Evolutionary conservation across 2,113 vertebrate species (phyloP), one percentile per base, ranked within the genome.

Genomic region (Casuarius casuarius): DNA sequence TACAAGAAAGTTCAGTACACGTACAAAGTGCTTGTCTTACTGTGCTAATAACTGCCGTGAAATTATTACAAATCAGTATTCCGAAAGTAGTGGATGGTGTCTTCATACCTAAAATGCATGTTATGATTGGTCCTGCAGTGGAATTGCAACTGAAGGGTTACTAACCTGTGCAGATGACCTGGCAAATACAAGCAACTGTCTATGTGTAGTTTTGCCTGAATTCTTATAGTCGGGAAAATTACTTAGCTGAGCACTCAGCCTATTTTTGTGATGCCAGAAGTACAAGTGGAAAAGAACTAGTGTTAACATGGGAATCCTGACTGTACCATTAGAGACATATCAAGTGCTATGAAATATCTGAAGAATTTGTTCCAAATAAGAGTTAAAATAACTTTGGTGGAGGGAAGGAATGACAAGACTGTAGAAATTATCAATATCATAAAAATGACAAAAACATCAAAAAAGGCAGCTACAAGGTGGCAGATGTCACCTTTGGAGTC

Each of bases 401-500:
- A 78, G 7, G 19, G 70, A 74, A 38, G 46, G 62, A 91, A n/a
- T 46, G 51, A 78, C 1, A 2, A 75, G 38, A 51, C 38, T 48
- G 25, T 84, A 84, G 77, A 87, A 94, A 79, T 78, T 68, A 91
- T 48, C 74, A 48, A 25, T 74, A 74, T 25, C 85, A 66, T 84
- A 44, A 84, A 77, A 68, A 86, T 42, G 17, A 77, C 19, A 81
- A 87, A 86, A 93, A 54, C 40, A 5, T 0, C 2, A 6, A 54
- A 59, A 66, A 62, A 16, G 25, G 21, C 23, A 54, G 76, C 44
- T 56, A 54, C 58, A 62, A 23, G 25, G 65, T 84, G 70, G 23
- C 87, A 94, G 70, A 68, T 95, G 84, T 84, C 66, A 5, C 84
- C 87, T 95, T 95, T 95, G 84, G 48, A 84, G 92, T 31, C 3